These are phyloP conservation scores for Okapia johnstoni DNA, from an alignment of 2,113 vertebrate genomes.

Conservation along the genomic window DNA sequence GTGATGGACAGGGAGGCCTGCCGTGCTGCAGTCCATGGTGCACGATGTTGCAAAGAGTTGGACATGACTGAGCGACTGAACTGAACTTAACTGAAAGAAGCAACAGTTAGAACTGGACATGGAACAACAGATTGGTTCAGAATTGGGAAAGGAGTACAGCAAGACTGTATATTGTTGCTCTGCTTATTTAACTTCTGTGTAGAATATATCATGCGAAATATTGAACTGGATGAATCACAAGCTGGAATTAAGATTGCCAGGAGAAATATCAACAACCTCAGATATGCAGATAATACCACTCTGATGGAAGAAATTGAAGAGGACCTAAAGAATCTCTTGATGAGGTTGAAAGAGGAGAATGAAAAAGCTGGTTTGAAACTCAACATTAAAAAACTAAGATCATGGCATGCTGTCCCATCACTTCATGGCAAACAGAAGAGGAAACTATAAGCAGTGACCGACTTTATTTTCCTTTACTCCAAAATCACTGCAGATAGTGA, in stretches of 20 bases:
- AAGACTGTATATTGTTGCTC: background rate
- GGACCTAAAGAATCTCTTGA: background rate
- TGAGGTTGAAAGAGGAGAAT: background rate
- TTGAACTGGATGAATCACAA: background rate
- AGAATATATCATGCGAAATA: background rate
- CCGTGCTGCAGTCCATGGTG: fast-evolving
- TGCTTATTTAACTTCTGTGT: background rate
- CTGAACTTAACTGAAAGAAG: background rate
- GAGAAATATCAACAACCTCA: background rate
- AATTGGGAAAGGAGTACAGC: background rate
- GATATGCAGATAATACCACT: background rate
- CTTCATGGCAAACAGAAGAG: background rate
- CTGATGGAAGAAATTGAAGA: background rate
- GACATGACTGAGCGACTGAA: background rate
- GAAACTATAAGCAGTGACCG: background rate
- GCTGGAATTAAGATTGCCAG: background rate
- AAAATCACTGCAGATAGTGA: background rate
- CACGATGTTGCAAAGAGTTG: background rate
- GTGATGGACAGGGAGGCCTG: background rate
- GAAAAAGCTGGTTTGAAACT: background rate
- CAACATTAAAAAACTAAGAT: background rate
- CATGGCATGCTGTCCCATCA: background rate
- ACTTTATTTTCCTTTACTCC: background rate
- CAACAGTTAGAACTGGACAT: background rate
- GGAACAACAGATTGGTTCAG: background rate